phyloP scores from a whole-genome alignment of 2,113 vertebrate genomes.

The Calidris pygmaea region DNA sequence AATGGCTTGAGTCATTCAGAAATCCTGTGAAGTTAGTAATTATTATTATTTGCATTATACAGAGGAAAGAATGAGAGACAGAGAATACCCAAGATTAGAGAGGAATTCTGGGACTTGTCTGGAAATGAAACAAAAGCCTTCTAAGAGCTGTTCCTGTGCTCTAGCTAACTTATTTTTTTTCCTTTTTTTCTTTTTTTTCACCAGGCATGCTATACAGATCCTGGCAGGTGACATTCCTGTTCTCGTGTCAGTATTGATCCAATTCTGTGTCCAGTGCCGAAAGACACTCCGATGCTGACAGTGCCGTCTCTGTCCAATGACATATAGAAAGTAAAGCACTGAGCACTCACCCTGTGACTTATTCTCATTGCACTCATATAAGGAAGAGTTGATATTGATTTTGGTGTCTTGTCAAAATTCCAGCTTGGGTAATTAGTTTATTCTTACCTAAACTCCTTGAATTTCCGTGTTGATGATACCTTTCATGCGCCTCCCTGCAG shows the following conservation, averaged over 20 bases:
- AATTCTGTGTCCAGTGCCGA: neutral
- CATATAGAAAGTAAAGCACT: neutral
- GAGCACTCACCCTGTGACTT: neutral
- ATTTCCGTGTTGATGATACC: neutral
- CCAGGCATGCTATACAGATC: neutral
- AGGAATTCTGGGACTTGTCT: neutral
- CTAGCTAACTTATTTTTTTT: neutral
- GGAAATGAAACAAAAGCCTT: neutral
- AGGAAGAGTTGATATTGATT: neutral
- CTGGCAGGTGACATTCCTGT: neutral
- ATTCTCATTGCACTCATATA: neutral
- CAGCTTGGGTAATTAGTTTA: neutral
- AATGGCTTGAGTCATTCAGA: neutral
- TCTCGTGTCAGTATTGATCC: neutral
- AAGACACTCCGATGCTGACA: neutral
- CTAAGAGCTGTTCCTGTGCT: neutral
- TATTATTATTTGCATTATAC: neutral
- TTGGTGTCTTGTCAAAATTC: neutral
- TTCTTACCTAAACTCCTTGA: neutral
- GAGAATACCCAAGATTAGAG: neutral
- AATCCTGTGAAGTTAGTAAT: neutral
- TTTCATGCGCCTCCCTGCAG: neutral
- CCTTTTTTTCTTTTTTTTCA: neutral
- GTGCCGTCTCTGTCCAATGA: neutral
- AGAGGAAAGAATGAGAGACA: neutral